Conservation (phyloP, 2,888 invertebrate genomes). For the Dolomedes plantarius region DNA sequence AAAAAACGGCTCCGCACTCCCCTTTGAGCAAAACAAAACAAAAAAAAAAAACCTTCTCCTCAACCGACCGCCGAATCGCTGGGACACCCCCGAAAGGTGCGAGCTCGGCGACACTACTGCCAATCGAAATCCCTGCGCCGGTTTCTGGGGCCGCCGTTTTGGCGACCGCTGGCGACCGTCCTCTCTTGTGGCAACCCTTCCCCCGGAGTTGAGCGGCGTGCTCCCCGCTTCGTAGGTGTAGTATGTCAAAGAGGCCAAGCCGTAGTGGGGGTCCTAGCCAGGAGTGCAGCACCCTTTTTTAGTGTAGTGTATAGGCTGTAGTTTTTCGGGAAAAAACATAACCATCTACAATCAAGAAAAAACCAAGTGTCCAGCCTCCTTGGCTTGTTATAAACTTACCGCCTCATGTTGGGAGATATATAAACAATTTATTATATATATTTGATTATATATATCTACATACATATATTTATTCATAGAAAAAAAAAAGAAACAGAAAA, state of each 20-base stretch:
- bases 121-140: neutral
- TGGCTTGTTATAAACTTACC: conserved; percentile 9
- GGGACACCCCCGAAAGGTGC: no score
- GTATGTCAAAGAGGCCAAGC: conserved; percentile 58
- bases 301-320: conserved; percentile 64
- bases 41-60: no score
- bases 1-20: no score
- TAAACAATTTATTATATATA: conserved; percentile 20
- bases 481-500: neutral
- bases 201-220: conserved; percentile 39
- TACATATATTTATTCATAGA: conserved; percentile 34
- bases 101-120: no score
- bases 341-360: conserved; percentile 22
- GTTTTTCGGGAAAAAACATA: conserved; percentile 46
- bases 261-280: conserved; percentile 61
- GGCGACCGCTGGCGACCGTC: conserved; percentile 22
- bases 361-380: conserved; percentile 6
- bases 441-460: conserved; percentile 49
- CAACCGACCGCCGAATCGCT: no score
- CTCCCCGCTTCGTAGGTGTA: conserved; percentile 56
- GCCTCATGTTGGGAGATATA: conserved; percentile 20
- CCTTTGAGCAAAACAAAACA: no score
- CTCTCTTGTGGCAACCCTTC: conserved; percentile 53
- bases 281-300: conserved; percentile 52
- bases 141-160: neutral